phyloP scores from a whole-genome alignment of 2,888 invertebrate genomes.

The Labia minor region DNA sequence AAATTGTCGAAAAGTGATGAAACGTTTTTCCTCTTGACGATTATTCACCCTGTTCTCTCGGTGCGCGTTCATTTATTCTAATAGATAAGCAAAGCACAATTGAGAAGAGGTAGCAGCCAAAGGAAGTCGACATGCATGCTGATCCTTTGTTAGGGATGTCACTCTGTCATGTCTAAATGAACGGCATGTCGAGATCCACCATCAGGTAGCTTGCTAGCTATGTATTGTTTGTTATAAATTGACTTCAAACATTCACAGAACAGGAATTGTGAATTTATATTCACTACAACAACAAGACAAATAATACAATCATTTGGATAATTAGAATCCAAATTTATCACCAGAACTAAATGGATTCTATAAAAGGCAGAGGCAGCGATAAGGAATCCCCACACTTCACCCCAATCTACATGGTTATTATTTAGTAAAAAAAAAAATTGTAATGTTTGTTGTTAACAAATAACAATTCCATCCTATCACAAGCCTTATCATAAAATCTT shows the following conservation, averaged over 20 bases:
- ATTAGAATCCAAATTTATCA: constrained; percentile 13
- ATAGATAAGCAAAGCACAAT: background rate
- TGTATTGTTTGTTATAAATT: constrained; percentile 4
- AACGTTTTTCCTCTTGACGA: background rate
- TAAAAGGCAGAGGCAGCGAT: background rate
- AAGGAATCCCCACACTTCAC: too few relatives aligned
- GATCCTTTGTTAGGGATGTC: constrained; percentile 13
- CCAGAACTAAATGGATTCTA: background rate
- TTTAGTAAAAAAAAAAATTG: too few relatives aligned
- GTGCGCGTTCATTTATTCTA: background rate
- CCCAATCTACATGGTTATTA: too few relatives aligned
- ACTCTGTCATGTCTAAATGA: constrained; percentile 2
- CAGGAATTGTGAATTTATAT: background rate
- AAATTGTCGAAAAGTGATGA: too few relatives aligned
- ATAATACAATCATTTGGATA: constrained; percentile 13
- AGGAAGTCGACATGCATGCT: constrained; percentile 13
- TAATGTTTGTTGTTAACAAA: too few relatives aligned
- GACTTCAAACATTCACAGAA: constrained; percentile 8
- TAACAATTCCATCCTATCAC: too few relatives aligned
- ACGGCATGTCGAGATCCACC: background rate
- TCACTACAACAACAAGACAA: constrained; percentile 5
- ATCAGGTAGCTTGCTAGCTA: background rate
- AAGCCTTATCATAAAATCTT: too few relatives aligned
- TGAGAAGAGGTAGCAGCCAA: background rate
- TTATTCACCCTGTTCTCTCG: background rate